Evolutionary conservation across 1,140 invertebrate species (phyloP), one percentile per base, ranked within the genome.

Genomic region (Heliconius melpomene): DNA sequence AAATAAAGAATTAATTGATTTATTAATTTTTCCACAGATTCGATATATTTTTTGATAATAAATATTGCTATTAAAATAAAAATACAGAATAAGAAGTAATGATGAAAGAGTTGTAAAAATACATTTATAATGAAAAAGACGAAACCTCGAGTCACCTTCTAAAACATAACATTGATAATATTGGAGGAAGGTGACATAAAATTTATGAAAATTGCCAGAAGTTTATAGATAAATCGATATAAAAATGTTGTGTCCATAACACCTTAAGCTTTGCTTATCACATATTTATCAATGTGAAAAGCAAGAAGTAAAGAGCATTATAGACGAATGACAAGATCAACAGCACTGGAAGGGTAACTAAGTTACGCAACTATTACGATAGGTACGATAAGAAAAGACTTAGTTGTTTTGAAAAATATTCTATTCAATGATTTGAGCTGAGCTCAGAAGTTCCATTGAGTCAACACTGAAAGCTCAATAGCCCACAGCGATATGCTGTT

Each of bases 401-500:
- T 60, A 7, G 54, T 23, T 57, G n/a, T 23, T 11, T 23, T 23
- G n/a, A 60, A 60, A 60, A 71, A 36, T 29, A 71, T 71, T 71
- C 70, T 46, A 36, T 36, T 70, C 7, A 76, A 76, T 46, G 36
- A 46, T 76, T 76, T 40, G 13, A 38, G 20, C 32, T 38, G 36
- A 66, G 18, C 18, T 75, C 54, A 23, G n/a, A 60, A 60, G 54
- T 23, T 60, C n/a, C 54, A 75, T 60, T 70, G n/a, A 70, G 75
- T 46, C 36, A 76, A 38, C 57, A 76, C 29, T 38, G 75, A 71
- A 7, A 60, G 18, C 70, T 76, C 57, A 76, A 76, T 76, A 76
- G 38, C 75, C 75, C 70, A 7, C n/a, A 38, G 38, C 36, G 36
- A 76, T 76, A 75, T 29, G 57, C 57, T 76, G 57, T 71, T 70